These are phyloP conservation scores for Sinocyclocheilus anophthalmus DNA, from an alignment of 2,113 vertebrate species.

Conservation along the genomic window DNA sequence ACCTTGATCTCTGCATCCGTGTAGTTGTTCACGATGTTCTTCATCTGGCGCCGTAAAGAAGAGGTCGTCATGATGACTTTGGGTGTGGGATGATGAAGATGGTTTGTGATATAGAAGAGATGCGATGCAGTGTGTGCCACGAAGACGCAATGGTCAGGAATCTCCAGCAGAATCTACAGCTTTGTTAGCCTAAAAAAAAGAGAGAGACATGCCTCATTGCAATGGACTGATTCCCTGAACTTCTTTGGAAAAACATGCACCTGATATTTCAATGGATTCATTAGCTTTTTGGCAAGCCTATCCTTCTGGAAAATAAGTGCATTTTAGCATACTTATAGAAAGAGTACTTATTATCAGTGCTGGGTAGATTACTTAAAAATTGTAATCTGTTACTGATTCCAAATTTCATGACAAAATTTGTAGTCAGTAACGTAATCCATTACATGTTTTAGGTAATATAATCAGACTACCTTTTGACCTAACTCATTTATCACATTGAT, in stretches of 20 bases:
- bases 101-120: background rate
- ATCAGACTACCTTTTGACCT: no score
- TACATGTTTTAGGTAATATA: no score
- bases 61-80: conserved; percentile 89
- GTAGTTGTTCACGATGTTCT: conserved; percentile 98
- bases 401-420: no score
- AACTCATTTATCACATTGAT: no score
- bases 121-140: background rate
- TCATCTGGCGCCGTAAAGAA: conserved; percentile 91
- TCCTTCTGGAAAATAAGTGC: background rate
- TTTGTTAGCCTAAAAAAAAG: conserved; percentile 36
- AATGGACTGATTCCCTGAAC: background rate
- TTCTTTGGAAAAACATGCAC: background rate
- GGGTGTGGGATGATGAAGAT: background rate
- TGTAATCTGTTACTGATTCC: no score
- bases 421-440: no score
- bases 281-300: background rate
- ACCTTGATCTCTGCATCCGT: conserved; percentile 96
- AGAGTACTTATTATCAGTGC: background rate
- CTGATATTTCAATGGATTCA: background rate
- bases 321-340: background rate
- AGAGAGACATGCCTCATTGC: background rate
- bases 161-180: background rate
- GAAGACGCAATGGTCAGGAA: conserved; percentile 17
- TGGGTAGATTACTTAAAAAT: no score